These are phyloP conservation scores for Scolanthus callimorphus DNA, from an alignment of 92 coral and sea anemone genomes.

Conservation along the genomic window DNA sequence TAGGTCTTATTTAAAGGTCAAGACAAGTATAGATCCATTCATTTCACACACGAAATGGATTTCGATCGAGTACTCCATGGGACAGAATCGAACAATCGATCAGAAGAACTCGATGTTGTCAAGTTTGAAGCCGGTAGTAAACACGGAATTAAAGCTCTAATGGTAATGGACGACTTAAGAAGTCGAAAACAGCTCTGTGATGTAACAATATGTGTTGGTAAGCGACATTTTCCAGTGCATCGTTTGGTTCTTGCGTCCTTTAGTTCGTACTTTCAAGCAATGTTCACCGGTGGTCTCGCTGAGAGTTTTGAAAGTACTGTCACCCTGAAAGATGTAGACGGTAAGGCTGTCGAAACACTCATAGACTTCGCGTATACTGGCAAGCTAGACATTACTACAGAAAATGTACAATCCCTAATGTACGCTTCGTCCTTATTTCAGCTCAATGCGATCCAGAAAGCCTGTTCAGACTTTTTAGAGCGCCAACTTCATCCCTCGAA, in stretches of 20 bases:
- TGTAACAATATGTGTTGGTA: conserved; percentile 69
- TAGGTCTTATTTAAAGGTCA: no score
- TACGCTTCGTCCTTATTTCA: conserved; percentile 73
- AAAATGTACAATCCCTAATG: conserved; percentile 66
- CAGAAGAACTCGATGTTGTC: conserved; percentile 49
- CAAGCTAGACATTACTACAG: conserved; percentile 66
- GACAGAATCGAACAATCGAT: conserved; percentile 35
- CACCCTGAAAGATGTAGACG: conserved; percentile 66
- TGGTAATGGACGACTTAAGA: conserved; percentile 90
- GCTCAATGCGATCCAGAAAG: conserved; percentile 72
- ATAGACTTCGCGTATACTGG: conserved; percentile 87
- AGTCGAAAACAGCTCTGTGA: conserved; percentile 68
- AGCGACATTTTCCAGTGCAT: conserved; percentile 51
- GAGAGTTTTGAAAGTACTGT: conserved; percentile 64
- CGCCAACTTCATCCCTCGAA: conserved; percentile 83
- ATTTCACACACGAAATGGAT: conserved; percentile 56
- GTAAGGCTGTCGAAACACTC: conserved; percentile 47
- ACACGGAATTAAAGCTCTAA: conserved; percentile 79
- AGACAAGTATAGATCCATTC: no score
- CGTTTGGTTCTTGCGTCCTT: conserved; percentile 71
- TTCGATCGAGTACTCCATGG: conserved; percentile 63
- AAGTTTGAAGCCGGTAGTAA: conserved; percentile 86
- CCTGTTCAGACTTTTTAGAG: conserved; percentile 71
- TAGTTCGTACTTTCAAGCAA: conserved; percentile 78
- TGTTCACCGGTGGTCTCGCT: conserved; percentile 80